Conservation (phyloP, 2,888 invertebrate species). For the Liopterus haemorrhoidalis region DNA sequence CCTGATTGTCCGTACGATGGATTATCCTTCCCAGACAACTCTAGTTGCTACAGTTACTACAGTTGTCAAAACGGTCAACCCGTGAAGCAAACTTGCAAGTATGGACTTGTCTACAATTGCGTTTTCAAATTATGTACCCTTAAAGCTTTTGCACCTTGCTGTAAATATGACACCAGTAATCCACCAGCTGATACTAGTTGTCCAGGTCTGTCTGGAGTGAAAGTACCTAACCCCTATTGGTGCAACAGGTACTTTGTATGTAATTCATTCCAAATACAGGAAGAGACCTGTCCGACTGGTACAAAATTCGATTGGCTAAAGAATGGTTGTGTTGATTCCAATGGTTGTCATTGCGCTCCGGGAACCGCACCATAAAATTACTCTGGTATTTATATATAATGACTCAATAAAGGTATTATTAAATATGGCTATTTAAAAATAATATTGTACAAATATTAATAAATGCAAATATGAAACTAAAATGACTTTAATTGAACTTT, state of each 20-base stretch:
- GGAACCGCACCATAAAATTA: too few relatives aligned
- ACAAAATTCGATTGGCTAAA: conserved; percentile 10
- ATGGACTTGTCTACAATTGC: conserved; percentile 8
- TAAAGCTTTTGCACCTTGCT: conserved; percentile 7
- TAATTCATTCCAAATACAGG: neutral
- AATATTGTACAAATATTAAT: too few relatives aligned
- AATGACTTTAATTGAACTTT: too few relatives aligned
- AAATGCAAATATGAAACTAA: too few relatives aligned
- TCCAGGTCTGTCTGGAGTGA: conserved; percentile 2
- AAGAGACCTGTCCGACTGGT: conserved; percentile 5
- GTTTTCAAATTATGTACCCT: conserved; percentile 3
- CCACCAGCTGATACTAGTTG: neutral
- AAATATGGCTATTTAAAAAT: too few relatives aligned
- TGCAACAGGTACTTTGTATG: conserved; percentile 14
- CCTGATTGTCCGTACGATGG: neutral
- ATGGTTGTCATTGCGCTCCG: conserved; percentile 2
- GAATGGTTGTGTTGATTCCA: conserved; percentile 8
- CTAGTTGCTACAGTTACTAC: conserved; percentile 5
- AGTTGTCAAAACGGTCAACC: conserved; percentile 7
- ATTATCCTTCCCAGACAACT: conserved; percentile 2
- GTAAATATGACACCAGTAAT: conserved; percentile 10
- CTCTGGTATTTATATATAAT: too few relatives aligned
- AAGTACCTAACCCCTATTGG: conserved; percentile 5
- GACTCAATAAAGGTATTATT: too few relatives aligned
- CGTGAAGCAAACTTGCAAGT: conserved; percentile 1